Conservation (phyloP, 2,113 vertebrate species). For the Mustela nigripes region DNA sequence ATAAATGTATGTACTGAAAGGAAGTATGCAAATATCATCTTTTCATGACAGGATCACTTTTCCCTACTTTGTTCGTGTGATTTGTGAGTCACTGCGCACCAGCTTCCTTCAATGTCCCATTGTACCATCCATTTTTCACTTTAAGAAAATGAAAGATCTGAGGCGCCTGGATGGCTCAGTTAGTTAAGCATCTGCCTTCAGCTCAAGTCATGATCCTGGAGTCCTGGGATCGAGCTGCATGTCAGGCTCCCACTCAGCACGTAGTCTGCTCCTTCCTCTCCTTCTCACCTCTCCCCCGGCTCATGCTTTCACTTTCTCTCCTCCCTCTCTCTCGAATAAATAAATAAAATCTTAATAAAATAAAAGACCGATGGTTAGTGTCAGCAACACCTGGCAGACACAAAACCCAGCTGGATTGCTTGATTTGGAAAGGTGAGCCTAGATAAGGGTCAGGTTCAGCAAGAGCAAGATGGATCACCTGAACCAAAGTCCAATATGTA, state of each 20-base stretch:
- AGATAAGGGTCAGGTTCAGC: background rate
- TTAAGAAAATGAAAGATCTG: slow-evolving; percentile 43
- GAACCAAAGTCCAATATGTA: background rate
- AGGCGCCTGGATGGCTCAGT: background rate
- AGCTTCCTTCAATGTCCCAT: background rate
- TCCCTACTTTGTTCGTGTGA: slow-evolving; percentile 67
- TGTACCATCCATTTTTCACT: slow-evolving; percentile 8
- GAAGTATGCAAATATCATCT: slow-evolving; percentile 70
- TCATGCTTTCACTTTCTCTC: too few relatives aligned
- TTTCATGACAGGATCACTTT: slow-evolving; percentile 68
- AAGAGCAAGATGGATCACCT: background rate
- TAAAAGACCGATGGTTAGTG: background rate
- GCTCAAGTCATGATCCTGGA: background rate
- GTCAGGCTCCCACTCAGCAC: too few relatives aligned
- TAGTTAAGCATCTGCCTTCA: background rate
- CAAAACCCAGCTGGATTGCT: background rate
- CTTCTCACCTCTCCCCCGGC: too few relatives aligned
- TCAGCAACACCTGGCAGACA: background rate
- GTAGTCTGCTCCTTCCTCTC: too few relatives aligned
- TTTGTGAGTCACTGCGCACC: slow-evolving; percentile 73
- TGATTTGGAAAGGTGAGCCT: slow-evolving; percentile 35
- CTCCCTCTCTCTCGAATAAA: too few relatives aligned
- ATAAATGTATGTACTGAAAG: slow-evolving; percentile 24
- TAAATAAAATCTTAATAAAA: background rate
- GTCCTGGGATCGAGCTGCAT: too few relatives aligned